Conservation (phyloP, 2,888 invertebrate species). For the Lasioglossum villosulum region DNA sequence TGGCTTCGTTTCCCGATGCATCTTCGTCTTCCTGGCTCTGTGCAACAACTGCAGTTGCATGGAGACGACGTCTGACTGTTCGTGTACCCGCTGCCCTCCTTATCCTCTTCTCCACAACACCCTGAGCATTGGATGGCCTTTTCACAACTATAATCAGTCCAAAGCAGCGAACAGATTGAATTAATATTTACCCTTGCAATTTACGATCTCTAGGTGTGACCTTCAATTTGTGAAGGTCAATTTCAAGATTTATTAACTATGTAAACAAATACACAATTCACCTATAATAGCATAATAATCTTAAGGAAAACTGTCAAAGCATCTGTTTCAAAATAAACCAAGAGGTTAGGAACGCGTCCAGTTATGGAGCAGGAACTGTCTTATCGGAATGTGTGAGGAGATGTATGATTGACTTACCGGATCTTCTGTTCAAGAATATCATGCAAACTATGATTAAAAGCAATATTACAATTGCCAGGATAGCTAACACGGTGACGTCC, state of each 20-base stretch:
- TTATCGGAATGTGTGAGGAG: background rate
- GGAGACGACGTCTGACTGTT: constrained; percentile 89
- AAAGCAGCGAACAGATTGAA: background rate
- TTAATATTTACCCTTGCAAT: background rate
- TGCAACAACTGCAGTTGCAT: constrained; percentile 85
- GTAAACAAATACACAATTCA: too few species aligned
- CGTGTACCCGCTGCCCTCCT: constrained; percentile 90
- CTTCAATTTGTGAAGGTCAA: background rate
- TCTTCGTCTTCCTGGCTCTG: constrained; percentile 79
- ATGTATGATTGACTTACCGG: constrained; percentile 61
- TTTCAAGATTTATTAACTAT: too few species aligned
- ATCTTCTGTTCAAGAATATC: constrained; percentile 65
- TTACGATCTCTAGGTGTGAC: background rate
- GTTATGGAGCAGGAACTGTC: background rate
- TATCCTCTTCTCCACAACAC: constrained; percentile 63
- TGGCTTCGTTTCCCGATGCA: constrained; percentile 78
- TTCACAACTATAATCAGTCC: constrained; percentile 23
- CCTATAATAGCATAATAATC: background rate
- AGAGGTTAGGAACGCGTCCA: constrained; percentile 21
- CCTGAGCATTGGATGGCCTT: background rate
- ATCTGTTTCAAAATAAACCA: constrained; percentile 42
- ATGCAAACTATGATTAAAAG: constrained; percentile 73
- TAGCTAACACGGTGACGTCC: constrained; percentile 76
- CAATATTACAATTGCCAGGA: constrained; percentile 70
- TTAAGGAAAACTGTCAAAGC: constrained; percentile 21